Evolutionary conservation across 2,797 vertebrate species (phyloP), one percentile per base, ranked within the genome.

Genomic region (Betta splendens): DNA sequence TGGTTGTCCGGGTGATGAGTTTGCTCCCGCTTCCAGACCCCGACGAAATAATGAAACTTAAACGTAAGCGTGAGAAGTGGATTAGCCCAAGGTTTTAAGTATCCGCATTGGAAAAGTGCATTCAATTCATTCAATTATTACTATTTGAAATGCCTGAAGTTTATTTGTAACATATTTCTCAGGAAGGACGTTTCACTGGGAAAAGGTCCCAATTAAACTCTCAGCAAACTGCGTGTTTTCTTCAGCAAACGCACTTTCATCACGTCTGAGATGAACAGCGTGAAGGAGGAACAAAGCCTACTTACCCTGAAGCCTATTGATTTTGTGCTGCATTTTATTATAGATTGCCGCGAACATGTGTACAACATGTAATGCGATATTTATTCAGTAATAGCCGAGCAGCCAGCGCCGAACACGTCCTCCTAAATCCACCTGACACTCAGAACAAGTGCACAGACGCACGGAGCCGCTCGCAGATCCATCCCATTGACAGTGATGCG

Each of bases 401-500:
- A 58, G 48, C 63, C 20, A 64, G 36, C 35, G 25, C 7, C 23
- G 22, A 23, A 23, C 22, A 23, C 22, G 28, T 42, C 56, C 65
- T 46, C 21, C 37, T 62, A 57, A 56, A 71, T 62, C 31, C 39
- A 15, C 58, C 31, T 70, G 70, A 74, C 72, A 81, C 79, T 80
- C 77, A 51, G 13, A 75, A 56, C 36, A 45, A 57, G 44, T 18
- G 2, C 10, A 67, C 51, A 64, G 63, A 75, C 22, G 23, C 49
- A 54, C n/a, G 1, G 54, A 67, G 67, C 25, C 39, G 75, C 69
- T 58, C 50, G 56, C n/a, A 29, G 51, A 83, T 72, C 69, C 52
- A 72, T 75, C 70, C 33, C 55, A 61, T 22, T 60, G 69, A 85
- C 57, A 10, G 18, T 82, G 76, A 83, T 69, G 39, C 57, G 17